Evolutionary conservation across 1,140 invertebrate genomes (phyloP), one percentile per base, ranked within the genome.

Genomic region (Araneus ventricosus): DNA sequence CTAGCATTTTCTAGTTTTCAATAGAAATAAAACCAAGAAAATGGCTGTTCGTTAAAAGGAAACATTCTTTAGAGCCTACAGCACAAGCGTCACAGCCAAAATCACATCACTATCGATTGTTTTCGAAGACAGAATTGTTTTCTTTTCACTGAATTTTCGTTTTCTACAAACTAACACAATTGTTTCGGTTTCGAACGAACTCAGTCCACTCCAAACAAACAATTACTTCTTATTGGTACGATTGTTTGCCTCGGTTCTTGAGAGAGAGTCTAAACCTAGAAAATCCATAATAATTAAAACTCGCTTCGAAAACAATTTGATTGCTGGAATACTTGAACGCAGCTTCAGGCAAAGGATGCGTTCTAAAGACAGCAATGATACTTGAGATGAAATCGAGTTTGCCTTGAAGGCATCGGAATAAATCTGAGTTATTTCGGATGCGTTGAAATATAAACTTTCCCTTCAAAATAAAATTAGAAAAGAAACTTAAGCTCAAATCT

Each of bases 201-300:
- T 75, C 14, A 20, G 27, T 20, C 20, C 27, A 34, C 8, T 75
- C 34, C 30, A 22, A 75, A 75, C 70, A 75, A 75, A 37, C 30
- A 75, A 75, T 75, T 34, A 34, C 34, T 30, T 37, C 70, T 37
- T 75, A 75, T 75, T 75, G 30, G 34, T 14, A 3, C 5, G 70
- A 75, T 34, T 14, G 30, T 34, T 34, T 75, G 14, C 30, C 37
- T 30, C 70, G 17, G 17, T 17, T 75, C 34, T 22, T 22, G 70
- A 75, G n/a, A 37, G 30, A 3, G 30, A 75, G 17, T 37, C 20
- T 75, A 22, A 75, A 4, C 10, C 27, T 20, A 75, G 8, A 37
- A 75, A 75, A 37, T 75, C 70, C 70, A 34, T 75, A 75, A 75
- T 75, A 75, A 75, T 75, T 75, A 75, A 75, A 75, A 75, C 70